These are phyloP conservation scores for Crioceris asparagi DNA, from an alignment of 2,888 invertebrate genomes.

Conservation along the genomic window DNA sequence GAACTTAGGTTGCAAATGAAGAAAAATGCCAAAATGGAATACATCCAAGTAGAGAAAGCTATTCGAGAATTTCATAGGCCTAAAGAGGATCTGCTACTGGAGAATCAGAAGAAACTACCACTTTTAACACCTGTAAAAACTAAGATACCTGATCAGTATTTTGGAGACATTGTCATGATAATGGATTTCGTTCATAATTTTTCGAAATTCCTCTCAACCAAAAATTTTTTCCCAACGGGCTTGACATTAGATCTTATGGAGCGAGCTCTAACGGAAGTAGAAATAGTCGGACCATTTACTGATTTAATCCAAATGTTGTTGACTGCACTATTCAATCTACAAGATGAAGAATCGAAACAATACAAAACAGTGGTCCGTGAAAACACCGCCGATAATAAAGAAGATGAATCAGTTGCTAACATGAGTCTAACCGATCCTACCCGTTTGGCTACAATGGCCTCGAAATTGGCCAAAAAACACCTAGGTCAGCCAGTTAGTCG, in stretches of 20 bases:
- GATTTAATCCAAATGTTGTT: slow-evolving; percentile 77
- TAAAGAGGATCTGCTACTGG: slow-evolving; percentile 86
- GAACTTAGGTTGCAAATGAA: slow-evolving; percentile 47
- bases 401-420: slow-evolving; percentile 21
- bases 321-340: slow-evolving; percentile 69
- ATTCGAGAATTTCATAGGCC: slow-evolving; percentile 74
- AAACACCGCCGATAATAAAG: slow-evolving; percentile 17
- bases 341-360: slow-evolving; percentile 72
- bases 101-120: slow-evolving; percentile 78
- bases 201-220: slow-evolving; percentile 63
- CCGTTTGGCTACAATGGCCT: slow-evolving; percentile 56
- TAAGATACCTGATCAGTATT: slow-evolving; percentile 62
- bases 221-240: slow-evolving; percentile 66
- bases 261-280: slow-evolving; percentile 61
- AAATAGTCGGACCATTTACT: slow-evolving; percentile 69
- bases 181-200: slow-evolving; percentile 85
- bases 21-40: slow-evolving; percentile 53
- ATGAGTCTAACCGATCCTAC: slow-evolving; percentile 44
- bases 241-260: slow-evolving; percentile 62
- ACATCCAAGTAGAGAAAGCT: slow-evolving; percentile 55
- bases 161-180: slow-evolving; percentile 80
- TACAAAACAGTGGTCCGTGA: slow-evolving; percentile 34
- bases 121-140: slow-evolving; percentile 58
- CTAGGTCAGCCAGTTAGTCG: slow-evolving; percentile 67
- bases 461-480: slow-evolving; percentile 62